phyloP scores from a whole-genome alignment of 2,797 vertebrate species.

The Paguma larvata region DNA sequence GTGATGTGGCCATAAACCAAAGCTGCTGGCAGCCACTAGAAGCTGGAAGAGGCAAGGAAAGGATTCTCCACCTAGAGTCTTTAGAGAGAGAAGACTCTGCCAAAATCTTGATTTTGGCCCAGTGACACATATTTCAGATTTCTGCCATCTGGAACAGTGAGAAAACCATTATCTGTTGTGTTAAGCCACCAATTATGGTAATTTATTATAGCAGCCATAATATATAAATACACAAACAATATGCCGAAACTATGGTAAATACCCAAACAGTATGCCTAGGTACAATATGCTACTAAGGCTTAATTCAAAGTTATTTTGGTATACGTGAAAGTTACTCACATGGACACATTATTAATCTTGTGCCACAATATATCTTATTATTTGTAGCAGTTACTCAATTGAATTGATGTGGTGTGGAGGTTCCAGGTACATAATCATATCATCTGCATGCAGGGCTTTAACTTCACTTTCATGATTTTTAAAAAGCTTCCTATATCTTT shows the following conservation, averaged over 20 bases:
- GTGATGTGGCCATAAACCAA: neutral
- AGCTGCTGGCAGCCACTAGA: neutral
- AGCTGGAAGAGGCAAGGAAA: neutral
- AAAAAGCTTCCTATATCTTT: neutral
- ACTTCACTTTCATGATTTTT: neutral
- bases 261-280: neutral
- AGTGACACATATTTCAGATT: neutral
- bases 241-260: neutral
- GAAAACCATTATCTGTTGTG: neutral
- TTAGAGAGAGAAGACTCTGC: neutral
- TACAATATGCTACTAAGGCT: neutral
- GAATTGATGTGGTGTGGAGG: neutral
- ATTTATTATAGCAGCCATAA: neutral
- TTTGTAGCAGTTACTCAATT: neutral
- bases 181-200: neutral
- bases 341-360: neutral
- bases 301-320: constrained; percentile 38
- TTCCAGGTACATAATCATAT: neutral
- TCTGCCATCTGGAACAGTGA: neutral
- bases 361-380: neutral
- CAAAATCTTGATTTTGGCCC: neutral
- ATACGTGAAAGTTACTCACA: neutral
- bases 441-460: neutral
- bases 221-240: neutral
- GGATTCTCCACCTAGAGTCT: neutral